phyloP scores from a whole-genome alignment of 1,140 invertebrate species.

The Leucophenga varia region DNA sequence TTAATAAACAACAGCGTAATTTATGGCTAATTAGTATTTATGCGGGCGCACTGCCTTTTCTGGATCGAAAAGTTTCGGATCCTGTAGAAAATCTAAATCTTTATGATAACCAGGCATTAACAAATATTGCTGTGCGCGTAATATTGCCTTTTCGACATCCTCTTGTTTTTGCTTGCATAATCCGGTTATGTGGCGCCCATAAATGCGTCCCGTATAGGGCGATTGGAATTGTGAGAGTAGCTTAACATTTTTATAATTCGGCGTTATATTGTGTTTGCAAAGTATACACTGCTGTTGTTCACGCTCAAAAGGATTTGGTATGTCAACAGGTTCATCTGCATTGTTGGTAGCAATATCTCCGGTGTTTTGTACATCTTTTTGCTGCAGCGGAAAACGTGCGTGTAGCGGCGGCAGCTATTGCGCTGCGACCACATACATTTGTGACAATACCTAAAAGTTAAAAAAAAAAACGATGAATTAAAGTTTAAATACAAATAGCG shows the following conservation, averaged over 20 bases:
- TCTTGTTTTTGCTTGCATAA: slow-evolving; percentile 74
- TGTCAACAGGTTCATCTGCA: slow-evolving; percentile 63
- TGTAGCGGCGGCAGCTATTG: slow-evolving; percentile 2
- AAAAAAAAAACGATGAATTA: no score
- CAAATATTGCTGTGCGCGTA: slow-evolving; percentile 70
- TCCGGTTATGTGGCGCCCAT: slow-evolving; percentile 89
- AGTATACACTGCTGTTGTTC: slow-evolving; percentile 76
- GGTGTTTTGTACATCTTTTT: slow-evolving; percentile 3
- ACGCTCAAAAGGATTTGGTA: slow-evolving; percentile 82
- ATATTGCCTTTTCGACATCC: slow-evolving; percentile 69
- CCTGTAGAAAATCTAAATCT: slow-evolving; percentile 72
- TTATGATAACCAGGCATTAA: slow-evolving; percentile 79
- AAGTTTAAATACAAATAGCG: no score
- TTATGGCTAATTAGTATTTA: slow-evolving; percentile 62
- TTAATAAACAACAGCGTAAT: slow-evolving; percentile 15
- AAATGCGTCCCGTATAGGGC: slow-evolving; percentile 86
- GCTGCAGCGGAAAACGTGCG: no score
- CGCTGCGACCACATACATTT: no score
- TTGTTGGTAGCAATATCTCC: slow-evolving; percentile 1
- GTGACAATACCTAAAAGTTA: no score
- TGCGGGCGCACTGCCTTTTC: slow-evolving; percentile 79
- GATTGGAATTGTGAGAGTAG: slow-evolving; percentile 95
- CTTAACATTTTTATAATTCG: slow-evolving; percentile 90
- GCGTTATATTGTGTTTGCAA: slow-evolving; percentile 80
- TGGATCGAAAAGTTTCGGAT: slow-evolving; percentile 85